These are phyloP conservation scores for Danaus plexippus DNA, from an alignment of 1,140 invertebrate species.

Conservation along the genomic window DNA sequence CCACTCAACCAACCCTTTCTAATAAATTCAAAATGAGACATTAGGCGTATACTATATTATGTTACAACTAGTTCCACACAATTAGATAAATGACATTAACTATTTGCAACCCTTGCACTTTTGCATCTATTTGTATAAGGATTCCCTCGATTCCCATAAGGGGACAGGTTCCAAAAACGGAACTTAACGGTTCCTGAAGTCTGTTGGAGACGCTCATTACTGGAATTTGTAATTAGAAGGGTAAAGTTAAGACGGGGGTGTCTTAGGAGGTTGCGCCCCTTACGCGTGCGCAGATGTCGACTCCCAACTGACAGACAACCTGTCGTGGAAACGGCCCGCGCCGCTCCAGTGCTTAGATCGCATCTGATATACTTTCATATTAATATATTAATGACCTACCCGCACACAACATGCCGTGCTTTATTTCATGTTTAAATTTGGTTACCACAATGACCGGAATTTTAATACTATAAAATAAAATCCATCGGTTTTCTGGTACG, in stretches of 20 bases:
- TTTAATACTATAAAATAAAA: no score
- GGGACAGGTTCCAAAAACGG: conserved; percentile 58
- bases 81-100: conserved; percentile 42
- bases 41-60: conserved; percentile 17
- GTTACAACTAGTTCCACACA: conserved; percentile 49
- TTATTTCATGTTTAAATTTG: no score
- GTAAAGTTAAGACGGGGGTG: conserved; percentile 56
- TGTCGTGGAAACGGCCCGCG: conserved; percentile 62
- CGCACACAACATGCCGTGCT: neutral
- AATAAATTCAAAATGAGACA: conserved; percentile 18
- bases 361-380: conserved; percentile 12
- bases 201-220: conserved; percentile 49
- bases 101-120: conserved; percentile 66
- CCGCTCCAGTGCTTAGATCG: conserved; percentile 44
- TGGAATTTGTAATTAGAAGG: conserved; percentile 45
- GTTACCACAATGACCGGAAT: no score
- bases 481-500: no score
- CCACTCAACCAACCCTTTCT: conserved; percentile 5
- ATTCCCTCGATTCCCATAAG: conserved; percentile 29
- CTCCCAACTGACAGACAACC: conserved; percentile 60
- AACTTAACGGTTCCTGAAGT: conserved; percentile 60
- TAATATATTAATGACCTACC: conserved; percentile 20
- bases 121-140: conserved; percentile 45
- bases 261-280: conserved; percentile 22
- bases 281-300: conserved; percentile 45